These are phyloP conservation scores for Amniataba percoides DNA, from an alignment of 2,797 vertebrate genomes.

Conservation along the genomic window DNA sequence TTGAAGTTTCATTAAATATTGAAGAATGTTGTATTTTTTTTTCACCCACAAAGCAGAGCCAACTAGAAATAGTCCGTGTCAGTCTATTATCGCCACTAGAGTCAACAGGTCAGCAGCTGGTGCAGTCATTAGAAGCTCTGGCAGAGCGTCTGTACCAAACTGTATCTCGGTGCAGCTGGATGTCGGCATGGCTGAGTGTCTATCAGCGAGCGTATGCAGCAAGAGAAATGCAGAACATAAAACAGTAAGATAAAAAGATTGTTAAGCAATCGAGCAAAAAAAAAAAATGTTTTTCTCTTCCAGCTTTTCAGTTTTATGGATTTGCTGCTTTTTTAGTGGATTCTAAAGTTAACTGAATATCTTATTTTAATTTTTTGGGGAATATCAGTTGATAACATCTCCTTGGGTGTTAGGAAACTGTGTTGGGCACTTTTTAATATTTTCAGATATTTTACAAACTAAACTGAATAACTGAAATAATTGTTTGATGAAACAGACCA, in stretches of 20 bases:
- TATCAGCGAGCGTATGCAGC: background rate
- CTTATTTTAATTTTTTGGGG: background rate
- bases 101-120: constrained; percentile 14
- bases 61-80: background rate
- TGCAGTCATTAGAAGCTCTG: background rate
- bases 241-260: background rate
- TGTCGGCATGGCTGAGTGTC: background rate
- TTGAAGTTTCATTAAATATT: background rate
- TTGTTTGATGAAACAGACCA: background rate
- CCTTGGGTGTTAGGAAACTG: background rate
- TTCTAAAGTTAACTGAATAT: background rate
- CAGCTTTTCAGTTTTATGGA: background rate
- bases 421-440: background rate
- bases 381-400: background rate
- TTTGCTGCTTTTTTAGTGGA: background rate
- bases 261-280: background rate
- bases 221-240: background rate
- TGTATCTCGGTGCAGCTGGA: background rate
- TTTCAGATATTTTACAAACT: background rate
- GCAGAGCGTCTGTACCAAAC: background rate
- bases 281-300: too few species aligned
- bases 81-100: background rate
- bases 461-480: background rate
- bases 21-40: too few species aligned
- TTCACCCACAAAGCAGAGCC: background rate